phyloP scores from a whole-genome alignment of 1,140 invertebrate genomes.

The Acromyrmex charruanus region DNA sequence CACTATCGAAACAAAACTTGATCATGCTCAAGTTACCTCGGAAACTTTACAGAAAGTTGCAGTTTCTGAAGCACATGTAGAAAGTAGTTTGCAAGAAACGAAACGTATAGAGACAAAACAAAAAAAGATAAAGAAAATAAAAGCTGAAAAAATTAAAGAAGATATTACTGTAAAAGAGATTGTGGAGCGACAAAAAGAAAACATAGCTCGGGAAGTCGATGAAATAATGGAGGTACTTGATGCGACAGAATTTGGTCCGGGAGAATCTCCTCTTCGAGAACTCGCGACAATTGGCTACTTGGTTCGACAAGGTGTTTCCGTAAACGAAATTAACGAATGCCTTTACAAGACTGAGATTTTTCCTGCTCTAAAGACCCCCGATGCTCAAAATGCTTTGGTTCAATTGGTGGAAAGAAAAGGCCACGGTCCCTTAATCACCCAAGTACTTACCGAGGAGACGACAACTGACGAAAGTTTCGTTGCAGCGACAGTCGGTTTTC shows the following conservation, averaged over 20 bases:
- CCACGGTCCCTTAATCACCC: constrained; percentile 92
- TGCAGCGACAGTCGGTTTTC: constrained; percentile 92
- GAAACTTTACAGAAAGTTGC: constrained; percentile 83
- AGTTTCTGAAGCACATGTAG: constrained; percentile 84
- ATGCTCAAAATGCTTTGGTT: constrained; percentile 93
- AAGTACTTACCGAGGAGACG: constrained; percentile 93
- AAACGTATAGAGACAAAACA: constrained; percentile 80
- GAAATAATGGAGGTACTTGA: constrained; percentile 91
- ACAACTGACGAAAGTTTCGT: constrained; percentile 91
- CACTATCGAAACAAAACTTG: constrained; percentile 73
- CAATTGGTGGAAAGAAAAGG: constrained; percentile 93
- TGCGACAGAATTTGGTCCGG: constrained; percentile 92
- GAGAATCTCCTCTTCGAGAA: constrained; percentile 92
- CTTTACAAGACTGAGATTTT: constrained; percentile 93
- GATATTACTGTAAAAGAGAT: constrained; percentile 85
- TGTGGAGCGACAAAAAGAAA: constrained; percentile 88
- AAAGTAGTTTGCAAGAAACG: constrained; percentile 85
- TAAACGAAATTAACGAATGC: constrained; percentile 91
- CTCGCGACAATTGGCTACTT: constrained; percentile 93
- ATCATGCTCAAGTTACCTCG: constrained; percentile 79
- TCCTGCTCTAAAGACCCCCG: constrained; percentile 91
- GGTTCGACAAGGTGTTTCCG: constrained; percentile 91
- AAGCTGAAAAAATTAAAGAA: constrained; percentile 84
- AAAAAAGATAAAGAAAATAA: constrained; percentile 83
- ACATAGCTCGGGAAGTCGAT: constrained; percentile 91